phyloP scores from a whole-genome alignment of 1,140 invertebrate species.

The Conus ventricosus region DNA sequence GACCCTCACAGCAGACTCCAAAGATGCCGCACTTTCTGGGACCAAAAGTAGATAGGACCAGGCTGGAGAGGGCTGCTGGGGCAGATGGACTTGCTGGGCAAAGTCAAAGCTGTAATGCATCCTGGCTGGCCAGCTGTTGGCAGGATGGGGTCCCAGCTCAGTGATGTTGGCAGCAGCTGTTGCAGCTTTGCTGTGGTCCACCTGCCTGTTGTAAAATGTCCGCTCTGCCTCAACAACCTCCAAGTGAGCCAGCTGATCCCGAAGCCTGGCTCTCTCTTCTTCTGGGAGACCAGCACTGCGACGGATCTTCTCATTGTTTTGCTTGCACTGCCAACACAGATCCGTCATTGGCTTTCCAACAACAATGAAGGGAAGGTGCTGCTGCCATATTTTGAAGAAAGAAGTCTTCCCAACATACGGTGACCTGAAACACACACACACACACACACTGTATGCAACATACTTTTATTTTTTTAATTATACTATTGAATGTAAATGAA shows the following conservation, averaged over 20 bases:
- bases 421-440: background rate
- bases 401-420: background rate
- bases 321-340: slow-evolving; percentile 52
- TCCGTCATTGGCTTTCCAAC: slow-evolving; percentile 46
- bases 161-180: background rate
- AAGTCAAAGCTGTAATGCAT: slow-evolving; percentile 58
- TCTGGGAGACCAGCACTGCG: slow-evolving; percentile 33
- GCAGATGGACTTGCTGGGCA: slow-evolving; percentile 53
- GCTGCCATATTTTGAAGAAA: slow-evolving; percentile 34
- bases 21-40: slow-evolving; percentile 57
- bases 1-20: slow-evolving; percentile 51
- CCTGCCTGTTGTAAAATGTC: slow-evolving; percentile 41
- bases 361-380: slow-evolving; percentile 36
- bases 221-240: slow-evolving; percentile 13
- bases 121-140: background rate
- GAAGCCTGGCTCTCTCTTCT: background rate
- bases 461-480: background rate
- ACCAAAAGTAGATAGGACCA: slow-evolving; percentile 56
- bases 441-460: background rate
- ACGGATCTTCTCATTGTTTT: slow-evolving; percentile 45
- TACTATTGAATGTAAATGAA: background rate
- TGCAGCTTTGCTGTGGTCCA: slow-evolving; percentile 24
- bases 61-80: slow-evolving; percentile 48
- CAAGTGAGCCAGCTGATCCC: background rate
- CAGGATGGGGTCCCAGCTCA: background rate